phyloP scores from a whole-genome alignment of 2,888 invertebrate genomes.

The Actias luna region DNA sequence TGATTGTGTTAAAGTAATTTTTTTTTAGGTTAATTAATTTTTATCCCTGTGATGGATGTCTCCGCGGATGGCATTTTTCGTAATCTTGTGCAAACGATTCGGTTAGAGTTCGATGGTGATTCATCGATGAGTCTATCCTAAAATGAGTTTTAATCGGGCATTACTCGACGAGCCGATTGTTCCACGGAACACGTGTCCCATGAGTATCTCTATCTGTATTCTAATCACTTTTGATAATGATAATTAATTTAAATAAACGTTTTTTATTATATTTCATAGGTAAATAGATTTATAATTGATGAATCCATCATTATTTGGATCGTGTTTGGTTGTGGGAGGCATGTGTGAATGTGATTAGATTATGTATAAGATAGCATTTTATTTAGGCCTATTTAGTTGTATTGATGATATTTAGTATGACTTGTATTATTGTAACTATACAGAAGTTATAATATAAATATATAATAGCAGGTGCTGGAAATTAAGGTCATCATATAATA shows the following conservation, averaged over 20 bases:
- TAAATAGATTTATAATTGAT: constrained; percentile 13
- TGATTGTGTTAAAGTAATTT: neutral
- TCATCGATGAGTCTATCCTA: constrained; percentile 80
- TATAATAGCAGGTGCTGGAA: no score
- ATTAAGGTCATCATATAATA: no score
- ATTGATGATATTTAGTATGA: no score
- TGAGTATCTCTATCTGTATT: constrained; percentile 21
- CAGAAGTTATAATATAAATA: no score
- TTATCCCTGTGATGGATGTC: constrained; percentile 31
- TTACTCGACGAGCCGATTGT: constrained; percentile 44
- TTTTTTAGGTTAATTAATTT: neutral
- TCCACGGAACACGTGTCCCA: constrained; percentile 34
- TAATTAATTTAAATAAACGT: constrained; percentile 21
- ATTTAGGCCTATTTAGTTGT: neutral
- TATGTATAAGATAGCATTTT: constrained; percentile 1
- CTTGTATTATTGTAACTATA: no score
- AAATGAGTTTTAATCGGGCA: constrained; percentile 73
- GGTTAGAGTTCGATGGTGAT: constrained; percentile 66
- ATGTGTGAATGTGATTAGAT: neutral
- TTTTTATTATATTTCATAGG: constrained; percentile 25
- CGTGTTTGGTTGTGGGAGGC: constrained; percentile 14
- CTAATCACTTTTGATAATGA: constrained; percentile 16
- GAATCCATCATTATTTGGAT: constrained; percentile 10
- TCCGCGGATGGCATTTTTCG: constrained; percentile 57
- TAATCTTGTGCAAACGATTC: constrained; percentile 74